Evolutionary conservation across 2,797 vertebrate genomes (phyloP).

Genomic region (Chiloscyllium punctatum): DNA sequence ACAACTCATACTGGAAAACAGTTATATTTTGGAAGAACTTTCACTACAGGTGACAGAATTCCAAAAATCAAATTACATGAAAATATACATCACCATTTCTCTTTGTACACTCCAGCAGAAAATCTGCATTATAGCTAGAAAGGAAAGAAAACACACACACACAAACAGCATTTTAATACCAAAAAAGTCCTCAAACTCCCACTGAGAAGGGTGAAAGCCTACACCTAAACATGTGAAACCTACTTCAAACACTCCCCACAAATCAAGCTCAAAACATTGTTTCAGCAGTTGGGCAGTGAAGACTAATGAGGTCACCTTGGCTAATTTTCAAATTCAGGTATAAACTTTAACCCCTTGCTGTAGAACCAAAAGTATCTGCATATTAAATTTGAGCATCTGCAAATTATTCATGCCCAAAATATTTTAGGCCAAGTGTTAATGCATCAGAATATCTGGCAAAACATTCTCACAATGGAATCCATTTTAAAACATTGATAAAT

Average conservation of each 20-base stretch:
- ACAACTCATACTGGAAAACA: constrained; percentile 75
- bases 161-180: constrained; percentile 52
- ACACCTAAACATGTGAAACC: constrained; percentile 74
- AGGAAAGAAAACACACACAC: constrained; percentile 57
- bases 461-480: background rate
- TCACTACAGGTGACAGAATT: constrained; percentile 92
- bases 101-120: constrained; percentile 91
- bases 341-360: constrained; percentile 34
- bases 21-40: constrained; percentile 95
- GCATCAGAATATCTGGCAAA: constrained; percentile 24
- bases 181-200: constrained; percentile 65
- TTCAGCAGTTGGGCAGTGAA: constrained; percentile 41
- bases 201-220: constrained; percentile 53
- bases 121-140: constrained; percentile 61
- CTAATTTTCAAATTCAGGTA: constrained; percentile 37
- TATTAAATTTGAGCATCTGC: constrained; percentile 19
- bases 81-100: constrained; percentile 98
- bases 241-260: constrained; percentile 60
- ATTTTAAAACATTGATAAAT: constrained; percentile 12
- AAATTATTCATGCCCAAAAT: constrained; percentile 22
- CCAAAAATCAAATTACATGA: constrained; percentile 90
- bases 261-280: constrained; percentile 48
- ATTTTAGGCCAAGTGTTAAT: background rate
- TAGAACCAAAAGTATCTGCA: constrained; percentile 27
- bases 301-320: constrained; percentile 44